Percentiles rank a stretch among this genome's conserved stretches.
These are phyloP conservation scores for Solenopsis fugax DNA, from an alignment of 1,140 invertebrate genomes.

Conservation along the genomic window DNA sequence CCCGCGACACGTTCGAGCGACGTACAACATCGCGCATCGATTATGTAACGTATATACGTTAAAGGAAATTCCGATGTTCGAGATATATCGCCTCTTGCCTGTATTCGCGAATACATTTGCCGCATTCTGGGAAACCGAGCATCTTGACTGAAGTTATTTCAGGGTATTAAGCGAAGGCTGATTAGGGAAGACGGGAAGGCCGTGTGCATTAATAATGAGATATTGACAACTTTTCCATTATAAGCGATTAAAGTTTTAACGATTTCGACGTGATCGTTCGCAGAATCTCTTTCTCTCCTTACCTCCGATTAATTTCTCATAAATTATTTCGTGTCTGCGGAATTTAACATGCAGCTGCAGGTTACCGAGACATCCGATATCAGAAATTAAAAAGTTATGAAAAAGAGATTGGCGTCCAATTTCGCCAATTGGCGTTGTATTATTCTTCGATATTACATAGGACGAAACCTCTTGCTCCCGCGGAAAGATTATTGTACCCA, in stretches of 20 bases:
- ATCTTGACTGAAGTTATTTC: not conserved
- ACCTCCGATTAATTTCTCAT: not conserved
- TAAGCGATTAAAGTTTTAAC: slow-evolving; percentile 1
- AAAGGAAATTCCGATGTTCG: slow-evolving; percentile 30
- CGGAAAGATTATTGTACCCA: slow-evolving; percentile 18
- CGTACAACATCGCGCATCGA: slow-evolving; percentile 36
- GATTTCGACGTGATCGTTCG: not conserved
- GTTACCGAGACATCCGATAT: not conserved
- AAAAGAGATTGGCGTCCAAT: not conserved
- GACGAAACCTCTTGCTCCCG: too few relatives aligned
- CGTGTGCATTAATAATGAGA: slow-evolving; percentile 14
- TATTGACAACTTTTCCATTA: slow-evolving; percentile 14
- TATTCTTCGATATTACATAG: not conserved
- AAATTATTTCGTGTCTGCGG: not conserved
- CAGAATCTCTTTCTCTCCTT: not conserved
- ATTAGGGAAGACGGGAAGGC: not conserved
- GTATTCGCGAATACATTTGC: not conserved
- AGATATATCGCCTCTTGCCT: not conserved
- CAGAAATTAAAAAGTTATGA: slow-evolving; percentile 2
- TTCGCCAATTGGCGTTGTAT: not conserved
- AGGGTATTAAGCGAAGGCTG: not conserved
- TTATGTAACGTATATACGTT: slow-evolving; percentile 35
- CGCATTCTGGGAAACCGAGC: not conserved
- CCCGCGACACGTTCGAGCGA: slow-evolving; percentile 13
- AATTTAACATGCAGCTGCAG: not conserved